Evolutionary conservation across 2,797 vertebrate genomes (phyloP), one percentile per base, ranked within the genome.

Genomic region (Tympanoctomys barrerae): DNA sequence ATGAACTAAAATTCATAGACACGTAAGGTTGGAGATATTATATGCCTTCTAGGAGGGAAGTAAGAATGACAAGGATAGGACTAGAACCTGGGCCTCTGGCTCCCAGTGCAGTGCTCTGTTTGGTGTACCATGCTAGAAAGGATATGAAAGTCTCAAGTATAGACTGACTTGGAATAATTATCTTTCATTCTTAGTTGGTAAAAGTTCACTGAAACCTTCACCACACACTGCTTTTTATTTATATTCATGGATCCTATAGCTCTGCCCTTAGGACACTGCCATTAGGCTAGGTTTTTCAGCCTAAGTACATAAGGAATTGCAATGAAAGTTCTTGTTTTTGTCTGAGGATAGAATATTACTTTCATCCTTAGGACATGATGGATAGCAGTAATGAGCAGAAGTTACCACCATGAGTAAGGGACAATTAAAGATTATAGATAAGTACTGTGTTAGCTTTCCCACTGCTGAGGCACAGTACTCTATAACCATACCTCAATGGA

Each of bases 281-380:
- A 7, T 7, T 70, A 94, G 87, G 18, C 71, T 90, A 26, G 7
- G n/a, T 88, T 91, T 75, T 10, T 42, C 90, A 46, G 31, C 80
- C 64, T 87, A 83, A 75, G 39, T 24, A 92, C 87, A 52, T n/a
- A 22, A 84, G 75, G 33, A 95, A 87, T 73, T 73, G 21, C 62
- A 73, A n/a, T 78, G 64, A 90, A 31, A 59, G 36, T 82, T 5
- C 26, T 88, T 95, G 68, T 36, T 89, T 88, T 94, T 42, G 62
- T 75, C 33, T 82, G 68, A 61, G 26, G 33, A 82, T 61, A 75
- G 42, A 81, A n/a, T 13, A 91, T 87, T 83, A 89, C 39, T 96
- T 85, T 83, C 61, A 73, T 3, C 2, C 59, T 90, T 75, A 83
- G 71, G 71, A 90, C 94, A 71, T 81, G 13, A 49, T 61, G 31